Base-by-base conservation (phyloP, 2,113 vertebrate genomes). In the Zosterops borbonicus region DNA sequence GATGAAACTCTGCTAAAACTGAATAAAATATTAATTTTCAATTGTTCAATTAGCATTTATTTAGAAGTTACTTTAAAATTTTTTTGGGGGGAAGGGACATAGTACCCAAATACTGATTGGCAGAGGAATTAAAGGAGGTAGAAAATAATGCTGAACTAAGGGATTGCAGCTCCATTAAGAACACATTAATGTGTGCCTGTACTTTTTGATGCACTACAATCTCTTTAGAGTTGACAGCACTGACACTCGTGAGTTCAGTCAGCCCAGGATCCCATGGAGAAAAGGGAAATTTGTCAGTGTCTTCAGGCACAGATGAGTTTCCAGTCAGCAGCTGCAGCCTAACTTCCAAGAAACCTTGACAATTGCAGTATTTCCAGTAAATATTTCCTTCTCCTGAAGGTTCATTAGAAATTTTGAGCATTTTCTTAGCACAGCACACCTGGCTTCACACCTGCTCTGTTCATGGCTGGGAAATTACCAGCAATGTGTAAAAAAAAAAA, bases 21-120 rank as follows among this genome's bases (percentile, higher is more conserved):
- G 20, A 79, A 16, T 9, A 1, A 62, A 76, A 41, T 12, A 1
- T 11, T n/a, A 31, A 8, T 22, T 46, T 74, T 29, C 10, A 29
- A 7, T 25, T 31, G 20, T 13, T 83, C 29, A 35, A 52, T 47
- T 35, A 27, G 17, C 14, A 12, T 39, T 53, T 25, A 64, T 50
- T 56, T 41, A 4, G 25, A 70, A 41, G 1, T 9, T 11, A 19
- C 52, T 62, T 2, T 2, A 28, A 21, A 53, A 49, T 2, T 1
- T 9, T 47, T 68, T 39, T 10, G 22, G 17, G 22, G 14, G 23
- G 17, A 39, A 39, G 10, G 37, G 37, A 39, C 29, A 44, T 21
- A 75, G 42, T 33, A 42, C 4, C 12, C 16, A 37, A 20, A 9
- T 20, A 22, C 10, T 22, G 39, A 22, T 4, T 79, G 37, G 4